Base-by-base conservation (phyloP, 1,140 invertebrate species). In the Vanessa atalanta region DNA sequence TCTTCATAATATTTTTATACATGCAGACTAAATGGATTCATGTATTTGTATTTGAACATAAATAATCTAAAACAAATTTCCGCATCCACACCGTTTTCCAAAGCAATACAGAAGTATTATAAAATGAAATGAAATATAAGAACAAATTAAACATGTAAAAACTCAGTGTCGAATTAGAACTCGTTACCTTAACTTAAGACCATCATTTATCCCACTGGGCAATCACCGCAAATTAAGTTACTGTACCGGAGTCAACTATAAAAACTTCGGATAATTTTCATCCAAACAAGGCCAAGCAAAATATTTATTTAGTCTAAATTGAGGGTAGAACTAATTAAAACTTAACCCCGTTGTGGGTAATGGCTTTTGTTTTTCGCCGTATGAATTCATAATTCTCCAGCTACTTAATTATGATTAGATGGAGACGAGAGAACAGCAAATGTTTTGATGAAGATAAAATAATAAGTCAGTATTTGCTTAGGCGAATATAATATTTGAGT, bases 341-440 rank as follows among this genome's bases (percentile, higher is more conserved):
- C 70, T 82, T 80, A 53, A 69, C 60, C 64, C 61, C 72, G 63
- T 68, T 48, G 69, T 63, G 67, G 65, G 67, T 77, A 80, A 82
- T 70, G 70, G 79, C 75, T 76, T 82, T 82, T 82, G 77, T 79
- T 80, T 79, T 51, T 75, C 69, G 61, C 71, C 69, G 78, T 76
- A 79, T 79, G 77, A 79, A 82, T 82, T 76, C 73, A 74, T 80
- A 82, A 78, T 72, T 77, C 48, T 15, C 26, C 13, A 55, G 65
- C 47, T 68, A 66, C 51, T 76, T 65, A 53, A 72, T 76, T 76
- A 76, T 76, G 55, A 60, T 26, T 26, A 60, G 55, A 60, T 14
- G 9, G 55, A 60, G 20, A 60, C 14, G 55, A 26, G 55, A 60
- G 55, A 60, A 31, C 55, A 60, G 23, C 43, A 31, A 61, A 57